A percentile compares a stretch with the other conserved stretches of the same genome.
Evolutionary conservation across 2,797 vertebrate genomes (phyloP).

Genomic region (Lacerta viridis): DNA sequence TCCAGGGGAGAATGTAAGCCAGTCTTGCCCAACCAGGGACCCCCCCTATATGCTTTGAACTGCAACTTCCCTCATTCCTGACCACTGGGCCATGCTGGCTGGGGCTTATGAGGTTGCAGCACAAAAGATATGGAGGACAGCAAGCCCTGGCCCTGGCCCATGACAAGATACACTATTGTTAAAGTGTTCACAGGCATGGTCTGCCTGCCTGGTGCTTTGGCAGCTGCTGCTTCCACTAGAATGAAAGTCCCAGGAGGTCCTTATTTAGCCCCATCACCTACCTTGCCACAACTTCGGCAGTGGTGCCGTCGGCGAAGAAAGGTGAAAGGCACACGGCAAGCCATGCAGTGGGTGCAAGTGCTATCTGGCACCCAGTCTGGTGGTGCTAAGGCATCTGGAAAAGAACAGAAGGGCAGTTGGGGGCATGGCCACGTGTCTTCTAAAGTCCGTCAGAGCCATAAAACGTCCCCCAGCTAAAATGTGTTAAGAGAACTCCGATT

Average conservation of each 20-base stretch:
- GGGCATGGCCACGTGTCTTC: accelerated
- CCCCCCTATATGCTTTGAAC: not conserved
- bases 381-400: constrained; percentile 22
- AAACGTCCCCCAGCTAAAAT: not conserved
- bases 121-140: not conserved
- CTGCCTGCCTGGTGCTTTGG: not conserved
- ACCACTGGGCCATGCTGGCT: not conserved
- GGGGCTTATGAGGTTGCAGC: not conserved
- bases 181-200: not conserved
- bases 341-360: constrained; percentile 72
- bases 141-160: not conserved
- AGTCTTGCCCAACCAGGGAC: not conserved
- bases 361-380: constrained; percentile 80
- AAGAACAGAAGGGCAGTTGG: constrained; percentile 35
- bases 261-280: constrained; percentile 26
- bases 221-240: not conserved
- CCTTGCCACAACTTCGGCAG: constrained; percentile 82
- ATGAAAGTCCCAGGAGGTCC: not conserved
- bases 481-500: not conserved
- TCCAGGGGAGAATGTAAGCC: not conserved
- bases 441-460: not conserved
- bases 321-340: constrained; percentile 75
- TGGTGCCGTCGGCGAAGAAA: constrained; percentile 80
- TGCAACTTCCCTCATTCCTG: not conserved
- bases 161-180: not conserved